Evolutionary conservation across 2,888 invertebrate genomes (phyloP), one percentile per base, ranked within the genome.

Genomic region (Ectropis crepuscularia): DNA sequence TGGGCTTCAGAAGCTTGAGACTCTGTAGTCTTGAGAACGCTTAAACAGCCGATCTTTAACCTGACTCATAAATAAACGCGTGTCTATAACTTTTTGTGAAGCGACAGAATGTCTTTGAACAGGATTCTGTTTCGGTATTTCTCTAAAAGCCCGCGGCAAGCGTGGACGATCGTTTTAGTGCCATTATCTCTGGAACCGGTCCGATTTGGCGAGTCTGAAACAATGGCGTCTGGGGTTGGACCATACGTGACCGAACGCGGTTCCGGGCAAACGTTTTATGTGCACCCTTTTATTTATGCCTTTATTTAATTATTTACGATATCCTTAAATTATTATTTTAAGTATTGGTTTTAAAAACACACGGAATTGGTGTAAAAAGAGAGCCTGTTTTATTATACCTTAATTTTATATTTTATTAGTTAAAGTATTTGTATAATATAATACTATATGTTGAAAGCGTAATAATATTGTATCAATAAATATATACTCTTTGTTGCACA

Each of bases 101-200:
- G 42, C 61, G 53, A 11, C 46, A 66, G 47, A 63, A 66, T 64
- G 63, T 68, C 60, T 50, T 48, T 57, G 55, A 68, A 67, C 67
- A 68, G 53, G 65, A 70, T 70, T 70, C 61, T 67, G 39, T 42
- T 60, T 63, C 57, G 82, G 84, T 82, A 84, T 85, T 79, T 80
- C 81, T 79, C 76, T 77, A 74, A 76, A 67, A 79, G 72, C 71
- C 74, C 67, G 71, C 65, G 63, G 68, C 68, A 64, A 72, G 83
- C 78, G 79, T 82, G 80, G 80, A 76, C 74, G 77, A 80, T 57
- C 48, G 55, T 60, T 83, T 86, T 82, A 79, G 81, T 80, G 79
- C 82, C 81, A 88, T 87, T 88, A 89, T 86, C 85, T 85, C 67
- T 76, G 74, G 80, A 90, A 92, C 92, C 90, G 90, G 92, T 90